A percentile compares a stretch with the other conserved stretches of the same genome.
Evolutionary conservation across 2,888 invertebrate genomes (phyloP).

Genomic region (Nasonia oneida): DNA sequence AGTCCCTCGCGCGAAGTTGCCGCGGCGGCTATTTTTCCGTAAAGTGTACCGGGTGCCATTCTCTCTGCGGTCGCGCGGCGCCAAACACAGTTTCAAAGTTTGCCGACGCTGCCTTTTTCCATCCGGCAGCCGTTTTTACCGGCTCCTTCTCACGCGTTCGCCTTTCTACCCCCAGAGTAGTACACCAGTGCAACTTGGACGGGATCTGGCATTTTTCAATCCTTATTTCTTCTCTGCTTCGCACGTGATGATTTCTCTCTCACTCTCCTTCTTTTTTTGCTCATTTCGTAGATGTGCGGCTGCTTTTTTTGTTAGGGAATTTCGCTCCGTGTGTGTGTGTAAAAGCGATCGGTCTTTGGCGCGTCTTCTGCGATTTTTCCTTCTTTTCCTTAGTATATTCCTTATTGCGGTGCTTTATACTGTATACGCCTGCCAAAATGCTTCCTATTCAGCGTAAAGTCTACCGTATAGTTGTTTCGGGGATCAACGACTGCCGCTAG

Average conservation of each 20-base stretch:
- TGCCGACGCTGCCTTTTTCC: conserved; percentile 42
- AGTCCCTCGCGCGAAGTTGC: neutral
- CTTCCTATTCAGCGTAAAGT: neutral
- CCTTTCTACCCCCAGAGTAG: neutral
- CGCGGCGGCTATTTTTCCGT: conserved; percentile 23
- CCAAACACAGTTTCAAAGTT: conserved; percentile 48
- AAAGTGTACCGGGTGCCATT: conserved; percentile 10
- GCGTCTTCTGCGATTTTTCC: neutral
- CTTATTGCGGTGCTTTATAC: neutral
- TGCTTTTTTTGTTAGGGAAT: neutral
- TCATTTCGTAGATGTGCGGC: neutral
- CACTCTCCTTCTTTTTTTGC: neutral
- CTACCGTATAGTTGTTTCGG: too few relatives aligned
- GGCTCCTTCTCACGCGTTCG: neutral
- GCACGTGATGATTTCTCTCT: neutral
- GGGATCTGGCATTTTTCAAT: conserved; percentile 60
- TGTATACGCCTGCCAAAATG: neutral
- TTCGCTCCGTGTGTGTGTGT: neutral
- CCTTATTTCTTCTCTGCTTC: conserved; percentile 15
- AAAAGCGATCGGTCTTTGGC: conserved; percentile 5
- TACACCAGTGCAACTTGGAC: neutral
- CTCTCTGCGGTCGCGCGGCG: neutral
- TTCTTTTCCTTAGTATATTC: neutral
- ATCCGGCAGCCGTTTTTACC: conserved; percentile 7
- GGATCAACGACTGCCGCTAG: neutral